Conservation (phyloP, 2,113 vertebrate species). For the Trogon surrucura region DNA sequence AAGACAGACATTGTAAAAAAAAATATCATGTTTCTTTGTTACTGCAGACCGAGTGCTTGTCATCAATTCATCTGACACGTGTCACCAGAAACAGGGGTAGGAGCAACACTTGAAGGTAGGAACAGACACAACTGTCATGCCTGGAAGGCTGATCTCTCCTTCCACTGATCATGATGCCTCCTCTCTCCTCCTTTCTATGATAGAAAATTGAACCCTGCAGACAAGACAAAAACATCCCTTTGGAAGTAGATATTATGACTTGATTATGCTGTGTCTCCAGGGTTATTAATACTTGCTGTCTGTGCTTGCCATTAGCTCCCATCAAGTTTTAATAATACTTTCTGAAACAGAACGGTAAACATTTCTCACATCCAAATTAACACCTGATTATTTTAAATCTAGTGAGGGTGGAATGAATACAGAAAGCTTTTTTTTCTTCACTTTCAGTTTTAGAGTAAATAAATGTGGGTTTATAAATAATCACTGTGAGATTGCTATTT, state of each 20-base stretch:
- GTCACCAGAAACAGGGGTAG: background rate
- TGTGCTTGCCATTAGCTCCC: constrained; percentile 32
- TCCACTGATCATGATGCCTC: background rate
- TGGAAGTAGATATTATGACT: constrained; percentile 10
- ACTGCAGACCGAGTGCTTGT: background rate
- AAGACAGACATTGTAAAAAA: background rate
- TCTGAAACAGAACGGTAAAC: constrained; percentile 28
- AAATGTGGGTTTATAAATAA: background rate
- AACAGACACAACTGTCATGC: background rate
- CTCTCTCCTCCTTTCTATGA: background rate
- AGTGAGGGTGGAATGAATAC: background rate
- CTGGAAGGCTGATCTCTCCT: background rate
- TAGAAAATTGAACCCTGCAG: constrained; percentile 8
- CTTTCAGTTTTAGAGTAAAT: background rate
- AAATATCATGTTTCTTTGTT: background rate
- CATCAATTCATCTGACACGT: background rate
- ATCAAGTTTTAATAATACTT: constrained; percentile 36
- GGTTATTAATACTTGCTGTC: constrained; percentile 32
- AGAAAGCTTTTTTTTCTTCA: background rate
- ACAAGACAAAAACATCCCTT: constrained; percentile 16
- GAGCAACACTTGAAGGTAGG: background rate
- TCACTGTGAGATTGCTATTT: background rate
- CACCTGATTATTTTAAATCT: constrained; percentile 17
- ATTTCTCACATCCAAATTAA: constrained; percentile 21
- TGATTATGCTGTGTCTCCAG: constrained; percentile 13